These are phyloP conservation scores for Telmatherina bonti DNA, from an alignment of 2,797 vertebrate species.

Conservation along the genomic window DNA sequence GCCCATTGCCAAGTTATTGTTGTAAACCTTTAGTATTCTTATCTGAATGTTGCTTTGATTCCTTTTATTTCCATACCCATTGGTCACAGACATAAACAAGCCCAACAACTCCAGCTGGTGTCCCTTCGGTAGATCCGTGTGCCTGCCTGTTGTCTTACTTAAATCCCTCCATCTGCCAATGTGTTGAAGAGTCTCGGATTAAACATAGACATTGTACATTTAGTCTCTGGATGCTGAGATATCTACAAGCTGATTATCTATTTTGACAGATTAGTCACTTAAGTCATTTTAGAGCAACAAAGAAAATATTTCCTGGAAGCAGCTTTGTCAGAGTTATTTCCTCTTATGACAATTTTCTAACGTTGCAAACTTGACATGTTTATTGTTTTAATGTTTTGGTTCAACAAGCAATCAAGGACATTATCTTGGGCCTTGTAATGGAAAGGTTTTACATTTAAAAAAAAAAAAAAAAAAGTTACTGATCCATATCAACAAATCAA, in stretches of 20 bases:
- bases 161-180: slow-evolving; percentile 75
- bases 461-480: neutral
- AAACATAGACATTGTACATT: slow-evolving; percentile 20
- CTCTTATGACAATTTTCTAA: neutral
- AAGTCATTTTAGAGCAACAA: neutral
- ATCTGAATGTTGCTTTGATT: slow-evolving; percentile 32
- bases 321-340: neutral
- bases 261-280: neutral
- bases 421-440: neutral
- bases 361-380: neutral
- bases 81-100: slow-evolving; percentile 39
- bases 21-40: slow-evolving; percentile 15
- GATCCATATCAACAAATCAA: neutral
- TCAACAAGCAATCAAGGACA: neutral
- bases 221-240: slow-evolving; percentile 16
- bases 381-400: neutral
- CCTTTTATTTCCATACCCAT: slow-evolving; percentile 28
- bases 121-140: slow-evolving; percentile 57
- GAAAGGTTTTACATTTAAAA: neutral
- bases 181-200: slow-evolving; percentile 29
- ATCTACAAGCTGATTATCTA: slow-evolving; percentile 2
- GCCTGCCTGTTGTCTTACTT: slow-evolving; percentile 53
- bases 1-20: slow-evolving; percentile 13
- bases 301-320: neutral
- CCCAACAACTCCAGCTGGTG: slow-evolving; percentile 64